Conservation (phyloP, 2,888 invertebrate genomes). For the Spialia ferax region DNA sequence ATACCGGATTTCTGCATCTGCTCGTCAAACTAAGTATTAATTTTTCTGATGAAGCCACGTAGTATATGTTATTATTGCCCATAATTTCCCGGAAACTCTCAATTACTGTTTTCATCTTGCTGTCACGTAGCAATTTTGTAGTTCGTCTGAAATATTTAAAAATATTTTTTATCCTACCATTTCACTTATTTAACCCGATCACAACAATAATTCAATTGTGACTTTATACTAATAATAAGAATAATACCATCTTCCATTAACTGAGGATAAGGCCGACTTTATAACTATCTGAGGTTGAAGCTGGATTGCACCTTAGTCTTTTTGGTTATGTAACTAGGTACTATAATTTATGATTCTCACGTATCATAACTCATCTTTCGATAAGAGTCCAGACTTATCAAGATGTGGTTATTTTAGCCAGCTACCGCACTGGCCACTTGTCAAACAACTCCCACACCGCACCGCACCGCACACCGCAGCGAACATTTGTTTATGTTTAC, state of each 20-base stretch:
- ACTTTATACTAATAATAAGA: too few species aligned
- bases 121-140: not conserved
- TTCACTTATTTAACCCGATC: too few species aligned
- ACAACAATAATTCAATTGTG: too few species aligned
- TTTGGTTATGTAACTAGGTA: too few species aligned
- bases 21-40: constrained; percentile 1
- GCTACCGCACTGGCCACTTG: constrained; percentile 17
- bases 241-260: too few species aligned
- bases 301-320: too few species aligned
- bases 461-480: not conserved
- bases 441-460: constrained; percentile 28
- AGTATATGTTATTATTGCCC: not conserved
- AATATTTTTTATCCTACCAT: too few species aligned
- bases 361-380: not conserved
- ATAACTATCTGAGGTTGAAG: too few species aligned
- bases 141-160: not conserved
- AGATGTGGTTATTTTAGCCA: constrained; percentile 8
- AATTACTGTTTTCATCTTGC: constrained; percentile 11
- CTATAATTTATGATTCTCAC: too few species aligned
- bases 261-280: too few species aligned
- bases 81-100: constrained; percentile 13
- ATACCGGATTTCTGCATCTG: constrained; percentile 23
- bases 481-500: constrained; percentile 30
- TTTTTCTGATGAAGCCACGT: constrained; percentile 11
- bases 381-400: not conserved